A percentile compares a stretch with the other conserved stretches of the same genome.
phyloP scores from a whole-genome alignment of 1,140 invertebrate genomes.

The Drosophila sp. region DNA sequence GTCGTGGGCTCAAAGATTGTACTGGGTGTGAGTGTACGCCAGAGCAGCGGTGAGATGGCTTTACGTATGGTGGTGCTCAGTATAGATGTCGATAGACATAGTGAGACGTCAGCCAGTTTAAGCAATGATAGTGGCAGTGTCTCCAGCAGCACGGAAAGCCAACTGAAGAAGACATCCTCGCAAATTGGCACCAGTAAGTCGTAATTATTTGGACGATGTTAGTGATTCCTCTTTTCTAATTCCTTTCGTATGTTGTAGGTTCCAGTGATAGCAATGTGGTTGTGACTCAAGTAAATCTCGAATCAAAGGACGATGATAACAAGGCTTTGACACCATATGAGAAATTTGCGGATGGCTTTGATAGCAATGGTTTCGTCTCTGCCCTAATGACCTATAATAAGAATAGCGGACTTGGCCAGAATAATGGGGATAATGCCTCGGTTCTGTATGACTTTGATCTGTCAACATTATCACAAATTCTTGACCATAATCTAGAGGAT shows the following conservation, averaged over 20 bases:
- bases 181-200: conserved; percentile 61
- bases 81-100: conserved; percentile 67
- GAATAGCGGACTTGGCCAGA: conserved; percentile 54
- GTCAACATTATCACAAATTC: conserved; percentile 65
- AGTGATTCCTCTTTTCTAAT: neutral
- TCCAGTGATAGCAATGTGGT: conserved; percentile 54
- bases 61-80: conserved; percentile 77
- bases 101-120: conserved; percentile 55
- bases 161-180: conserved; percentile 66
- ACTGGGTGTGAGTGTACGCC: conserved; percentile 68
- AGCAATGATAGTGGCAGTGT: conserved; percentile 72
- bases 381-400: conserved; percentile 73
- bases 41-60: conserved; percentile 73
- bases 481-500: conserved; percentile 69
- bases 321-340: conserved; percentile 73
- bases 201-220: no score
- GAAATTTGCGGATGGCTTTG: conserved; percentile 76
- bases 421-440: conserved; percentile 55
- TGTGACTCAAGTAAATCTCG: conserved; percentile 59
- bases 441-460: conserved; percentile 69
- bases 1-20: conserved; percentile 79
- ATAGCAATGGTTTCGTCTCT: conserved; percentile 76
- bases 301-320: conserved; percentile 75
- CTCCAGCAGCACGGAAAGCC: conserved; percentile 58
- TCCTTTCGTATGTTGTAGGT: conserved; percentile 19